Base-by-base conservation (phyloP, 1,140 invertebrate species). In the Caerostris darwini region DNA sequence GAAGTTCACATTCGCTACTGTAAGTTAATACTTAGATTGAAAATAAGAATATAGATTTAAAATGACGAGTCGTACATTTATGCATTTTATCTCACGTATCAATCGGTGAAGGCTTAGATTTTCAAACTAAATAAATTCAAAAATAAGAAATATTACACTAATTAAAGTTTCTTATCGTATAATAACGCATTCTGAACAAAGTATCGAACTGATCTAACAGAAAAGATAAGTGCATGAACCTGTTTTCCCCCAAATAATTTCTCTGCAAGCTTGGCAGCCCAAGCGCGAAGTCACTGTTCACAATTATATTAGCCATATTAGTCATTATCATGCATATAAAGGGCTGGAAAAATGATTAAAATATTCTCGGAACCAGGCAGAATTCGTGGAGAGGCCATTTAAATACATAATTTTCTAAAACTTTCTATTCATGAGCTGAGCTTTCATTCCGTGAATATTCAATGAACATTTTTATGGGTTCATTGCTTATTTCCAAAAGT, bases 361-460 rank as follows among this genome's bases (percentile, higher is more conserved):
- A 91, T 83, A 77, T 58, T 82, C 59, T 61, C 19, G 57, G 64
- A 34, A 71, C 59, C 34, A 67, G 54, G 56, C 58, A 61, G 12
- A 34, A 71, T 69, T 67, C 77, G 59, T 85, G 90, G 77, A 3
- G 77, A 3, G n/a, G 17, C 81, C 90, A 92, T 92, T 92, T 92
- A 85, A 92, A 92, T 92, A 92, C 59, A 92, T 85, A 92, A 92
- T 86, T 92, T 69, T 69, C 81, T 92, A 83, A 92, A 92, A 85
- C 54, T 85, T 64, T 53, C 69, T 92, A 64, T 92, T 92, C 59
- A 92, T 19, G 54, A 53, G 61, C 19, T 69, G 85, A 53, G 14
- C 53, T 64, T 61, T 92, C 71, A 61, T n/a, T n/a, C 61, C 53
- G 34, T 34, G 90, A 91, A 91, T 91, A 91, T 91, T 91, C 71